These are phyloP conservation scores for Drosophila emarginata DNA, from an alignment of 2,888 invertebrate species.

Conservation along the genomic window DNA sequence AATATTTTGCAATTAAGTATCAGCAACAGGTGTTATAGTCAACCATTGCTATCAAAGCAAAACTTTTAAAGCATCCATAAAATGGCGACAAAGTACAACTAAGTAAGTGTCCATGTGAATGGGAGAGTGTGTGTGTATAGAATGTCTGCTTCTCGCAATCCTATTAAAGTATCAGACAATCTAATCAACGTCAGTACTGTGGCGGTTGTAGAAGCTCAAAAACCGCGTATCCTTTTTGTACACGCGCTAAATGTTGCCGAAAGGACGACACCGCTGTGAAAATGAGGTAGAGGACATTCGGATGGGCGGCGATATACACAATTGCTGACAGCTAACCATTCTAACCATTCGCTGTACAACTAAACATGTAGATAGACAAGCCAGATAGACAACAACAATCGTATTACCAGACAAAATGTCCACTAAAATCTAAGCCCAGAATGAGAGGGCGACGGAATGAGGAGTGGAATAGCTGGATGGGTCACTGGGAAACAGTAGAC, in stretches of 20 bases:
- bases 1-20: neutral
- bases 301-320: conserved; percentile 8
- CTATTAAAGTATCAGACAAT: conserved; percentile 78
- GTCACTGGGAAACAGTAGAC: no score
- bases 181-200: conserved; percentile 66
- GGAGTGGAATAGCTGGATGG: no score
- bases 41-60: neutral
- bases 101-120: conserved; percentile 8
- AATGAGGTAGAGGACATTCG: neutral
- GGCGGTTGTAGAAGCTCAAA: conserved; percentile 64
- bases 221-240: conserved; percentile 61
- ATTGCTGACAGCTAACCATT: conserved; percentile 52
- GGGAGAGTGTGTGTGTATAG: conserved; percentile 10
- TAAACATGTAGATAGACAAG: conserved; percentile 68
- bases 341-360: conserved; percentile 47
- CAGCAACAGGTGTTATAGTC: neutral
- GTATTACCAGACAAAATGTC: conserved; percentile 73
- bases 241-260: conserved; percentile 65
- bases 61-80: conserved; percentile 5
- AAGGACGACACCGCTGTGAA: conserved; percentile 26
- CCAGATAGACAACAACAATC: conserved; percentile 45
- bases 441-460: no score
- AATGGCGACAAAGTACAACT: conserved; percentile 2
- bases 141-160: conserved; percentile 62
- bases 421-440: conserved; percentile 53